These are phyloP conservation scores for Tiliacea citrago DNA, from an alignment of 2,888 invertebrate genomes.

Conservation along the genomic window DNA sequence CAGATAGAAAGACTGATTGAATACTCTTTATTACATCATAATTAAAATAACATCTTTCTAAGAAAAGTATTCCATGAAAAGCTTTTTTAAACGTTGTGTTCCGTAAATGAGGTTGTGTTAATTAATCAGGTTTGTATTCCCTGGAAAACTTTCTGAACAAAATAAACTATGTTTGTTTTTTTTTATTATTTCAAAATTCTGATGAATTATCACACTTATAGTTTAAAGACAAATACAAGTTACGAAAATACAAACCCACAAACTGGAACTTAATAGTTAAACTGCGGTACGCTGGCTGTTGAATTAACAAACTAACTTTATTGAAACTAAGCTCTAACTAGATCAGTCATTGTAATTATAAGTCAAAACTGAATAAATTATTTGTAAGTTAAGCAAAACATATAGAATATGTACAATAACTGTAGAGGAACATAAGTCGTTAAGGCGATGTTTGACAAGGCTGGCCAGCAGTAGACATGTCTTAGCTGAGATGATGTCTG, in stretches of 20 bases:
- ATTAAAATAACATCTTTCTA: not conserved
- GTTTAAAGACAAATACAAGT: conserved; percentile 10
- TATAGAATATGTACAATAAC: not conserved
- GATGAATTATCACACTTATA: not conserved
- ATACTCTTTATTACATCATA: not conserved
- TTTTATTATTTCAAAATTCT: not conserved
- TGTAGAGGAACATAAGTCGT: too few species aligned
- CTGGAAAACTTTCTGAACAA: too few species aligned
- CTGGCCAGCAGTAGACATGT: too few species aligned
- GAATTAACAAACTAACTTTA: conserved; percentile 42
- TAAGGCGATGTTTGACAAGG: too few species aligned
- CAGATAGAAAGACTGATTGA: not conserved
- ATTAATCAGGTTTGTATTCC: not conserved
- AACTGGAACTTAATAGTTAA: conserved; percentile 37
- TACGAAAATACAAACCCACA: conserved; percentile 9
- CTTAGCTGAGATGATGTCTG: too few species aligned
- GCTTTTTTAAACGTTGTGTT: not conserved
- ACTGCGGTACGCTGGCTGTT: conserved; percentile 31
- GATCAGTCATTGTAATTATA: conserved; percentile 41
- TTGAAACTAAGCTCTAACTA: conserved; percentile 48
- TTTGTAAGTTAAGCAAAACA: conserved; percentile 12
- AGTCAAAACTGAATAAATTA: conserved; percentile 42
- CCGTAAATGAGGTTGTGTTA: not conserved
- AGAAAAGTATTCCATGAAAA: not conserved
- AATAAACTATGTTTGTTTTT: not conserved